Evolutionary conservation across 1,140 invertebrate species (phyloP).

Genomic region (Periplaneta americana): DNA sequence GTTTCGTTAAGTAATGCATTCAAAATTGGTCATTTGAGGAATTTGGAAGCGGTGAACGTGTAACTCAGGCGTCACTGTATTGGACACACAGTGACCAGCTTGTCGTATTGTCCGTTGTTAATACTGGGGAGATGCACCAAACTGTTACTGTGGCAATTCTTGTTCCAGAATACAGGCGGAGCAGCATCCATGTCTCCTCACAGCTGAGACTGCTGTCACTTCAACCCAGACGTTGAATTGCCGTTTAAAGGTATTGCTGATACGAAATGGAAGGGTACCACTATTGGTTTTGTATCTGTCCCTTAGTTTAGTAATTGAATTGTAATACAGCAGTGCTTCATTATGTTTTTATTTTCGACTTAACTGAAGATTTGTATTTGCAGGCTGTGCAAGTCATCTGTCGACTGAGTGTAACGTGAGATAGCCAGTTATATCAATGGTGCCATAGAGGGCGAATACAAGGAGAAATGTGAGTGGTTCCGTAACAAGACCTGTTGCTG

Average conservation of each 20-base stretch:
- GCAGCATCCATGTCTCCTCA: neutral
- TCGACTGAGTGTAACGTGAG: neutral
- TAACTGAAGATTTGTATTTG: neutral
- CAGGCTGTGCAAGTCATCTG: neutral
- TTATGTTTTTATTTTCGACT: neutral
- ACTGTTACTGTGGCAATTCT: conserved; percentile 7
- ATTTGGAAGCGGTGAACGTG: neutral
- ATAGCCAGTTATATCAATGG: neutral
- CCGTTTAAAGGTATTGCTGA: conserved; percentile 9
- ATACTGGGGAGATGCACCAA: neutral
- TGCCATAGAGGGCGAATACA: neutral
- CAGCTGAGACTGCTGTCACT: neutral
- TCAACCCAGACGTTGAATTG: neutral
- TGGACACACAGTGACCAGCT: neutral
- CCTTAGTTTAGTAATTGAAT: neutral
- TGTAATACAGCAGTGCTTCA: neutral
- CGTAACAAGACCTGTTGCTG: neutral
- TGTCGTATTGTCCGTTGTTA: neutral
- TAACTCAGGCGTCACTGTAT: neutral
- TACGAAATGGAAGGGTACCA: neutral
- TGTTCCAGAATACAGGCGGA: neutral
- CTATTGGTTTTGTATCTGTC: neutral
- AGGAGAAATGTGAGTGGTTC: neutral
- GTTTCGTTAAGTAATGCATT: neutral
- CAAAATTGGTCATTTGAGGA: neutral